Evolutionary conservation across 2,113 vertebrate species (phyloP).

Genomic region (Oophaga pumilio): DNA sequence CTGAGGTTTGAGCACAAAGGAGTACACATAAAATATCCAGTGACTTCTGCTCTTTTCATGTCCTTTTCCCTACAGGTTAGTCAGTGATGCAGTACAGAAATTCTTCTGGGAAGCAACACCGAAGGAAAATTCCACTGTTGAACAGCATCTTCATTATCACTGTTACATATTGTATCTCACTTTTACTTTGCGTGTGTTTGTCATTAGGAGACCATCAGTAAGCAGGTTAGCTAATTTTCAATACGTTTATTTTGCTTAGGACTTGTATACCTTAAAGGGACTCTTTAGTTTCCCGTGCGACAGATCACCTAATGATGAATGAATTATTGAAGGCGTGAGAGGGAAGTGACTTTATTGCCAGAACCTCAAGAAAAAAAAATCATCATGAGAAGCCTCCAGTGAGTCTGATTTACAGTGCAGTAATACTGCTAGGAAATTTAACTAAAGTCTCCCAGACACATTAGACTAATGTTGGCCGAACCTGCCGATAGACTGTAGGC

Average conservation of each 20-base stretch:
- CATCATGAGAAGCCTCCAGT: too few species aligned
- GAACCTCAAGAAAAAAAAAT: too few species aligned
- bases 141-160: background rate
- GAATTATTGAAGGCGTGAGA: too few species aligned
- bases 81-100: background rate
- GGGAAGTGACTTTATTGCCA: too few species aligned
- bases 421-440: too few species aligned
- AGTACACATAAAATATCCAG: slow-evolving; percentile 37
- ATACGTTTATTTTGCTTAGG: too few species aligned
- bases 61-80: background rate
- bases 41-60: slow-evolving; percentile 28
- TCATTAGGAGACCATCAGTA: background rate
- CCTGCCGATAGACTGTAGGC: too few species aligned
- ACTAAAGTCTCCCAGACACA: too few species aligned
- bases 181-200: background rate
- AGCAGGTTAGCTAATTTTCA: background rate
- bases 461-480: too few species aligned
- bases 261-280: too few species aligned
- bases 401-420: too few species aligned
- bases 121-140: background rate
- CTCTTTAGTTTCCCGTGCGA: background rate
- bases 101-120: background rate
- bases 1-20: slow-evolving; percentile 16
- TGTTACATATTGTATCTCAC: background rate
- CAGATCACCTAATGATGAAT: too few species aligned